phyloP scores from a whole-genome alignment of 2,113 vertebrate species.

The Cochlearius cochlearius region DNA sequence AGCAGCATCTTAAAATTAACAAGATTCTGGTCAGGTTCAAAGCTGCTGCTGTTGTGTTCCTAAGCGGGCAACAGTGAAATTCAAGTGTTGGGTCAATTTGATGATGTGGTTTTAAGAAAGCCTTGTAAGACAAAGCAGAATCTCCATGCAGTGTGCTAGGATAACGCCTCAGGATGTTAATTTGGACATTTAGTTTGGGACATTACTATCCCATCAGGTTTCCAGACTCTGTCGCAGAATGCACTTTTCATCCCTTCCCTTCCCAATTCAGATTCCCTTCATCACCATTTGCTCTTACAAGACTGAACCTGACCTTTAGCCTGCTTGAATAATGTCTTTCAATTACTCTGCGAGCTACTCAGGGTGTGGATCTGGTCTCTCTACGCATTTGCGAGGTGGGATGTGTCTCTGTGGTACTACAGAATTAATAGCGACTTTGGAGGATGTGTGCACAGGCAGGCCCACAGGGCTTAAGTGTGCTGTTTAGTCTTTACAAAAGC shows the following conservation, averaged over 20 bases:
- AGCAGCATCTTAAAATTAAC: slow-evolving; percentile 7
- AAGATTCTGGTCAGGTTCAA: background rate
- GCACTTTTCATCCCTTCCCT: background rate
- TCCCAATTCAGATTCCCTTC: background rate
- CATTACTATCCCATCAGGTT: background rate
- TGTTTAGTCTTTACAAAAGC: slow-evolving; percentile 41
- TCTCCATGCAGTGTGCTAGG: background rate
- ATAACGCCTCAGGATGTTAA: background rate
- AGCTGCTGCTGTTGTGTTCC: background rate
- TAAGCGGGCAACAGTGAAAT: background rate
- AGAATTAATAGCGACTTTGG: slow-evolving; percentile 44
- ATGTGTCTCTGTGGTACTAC: background rate
- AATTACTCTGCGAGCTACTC: background rate
- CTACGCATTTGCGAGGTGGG: background rate
- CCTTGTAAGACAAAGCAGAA: background rate
- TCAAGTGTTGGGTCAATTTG: background rate
- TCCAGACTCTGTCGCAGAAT: background rate
- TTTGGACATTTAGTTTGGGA: background rate
- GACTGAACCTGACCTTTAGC: background rate
- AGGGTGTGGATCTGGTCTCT: background rate
- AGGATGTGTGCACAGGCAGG: slow-evolving; percentile 8
- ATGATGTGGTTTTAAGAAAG: background rate
- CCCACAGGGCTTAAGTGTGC: slow-evolving; percentile 19
- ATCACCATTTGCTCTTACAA: background rate
- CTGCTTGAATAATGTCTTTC: slow-evolving; percentile 20